Evolutionary conservation across 2,113 vertebrate species (phyloP).

Genomic region (Zosterops lateralis): DNA sequence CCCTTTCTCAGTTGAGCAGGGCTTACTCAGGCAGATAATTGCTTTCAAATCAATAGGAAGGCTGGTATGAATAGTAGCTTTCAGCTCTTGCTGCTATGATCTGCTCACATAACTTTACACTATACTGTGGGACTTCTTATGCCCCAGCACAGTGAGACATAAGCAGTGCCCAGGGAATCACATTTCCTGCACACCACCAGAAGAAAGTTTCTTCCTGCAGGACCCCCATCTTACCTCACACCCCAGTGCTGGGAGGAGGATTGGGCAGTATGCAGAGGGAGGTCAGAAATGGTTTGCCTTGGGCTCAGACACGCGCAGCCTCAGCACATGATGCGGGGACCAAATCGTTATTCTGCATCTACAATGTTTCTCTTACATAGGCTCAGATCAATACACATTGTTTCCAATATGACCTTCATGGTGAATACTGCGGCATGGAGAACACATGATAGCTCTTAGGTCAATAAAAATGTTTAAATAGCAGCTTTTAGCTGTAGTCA

Average conservation of each 20-base stretch:
- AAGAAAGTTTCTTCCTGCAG: background rate
- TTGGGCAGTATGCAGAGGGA: background rate
- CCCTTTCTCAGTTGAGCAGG: background rate
- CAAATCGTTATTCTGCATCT: background rate
- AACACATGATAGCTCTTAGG: slow-evolving; percentile 32
- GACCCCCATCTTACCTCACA: fast-evolving
- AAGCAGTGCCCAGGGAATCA: background rate
- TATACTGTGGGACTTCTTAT: background rate
- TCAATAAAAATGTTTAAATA: slow-evolving; percentile 20
- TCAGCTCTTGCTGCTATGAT: background rate
- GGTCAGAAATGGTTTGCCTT: background rate
- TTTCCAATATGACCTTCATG: slow-evolving; percentile 18
- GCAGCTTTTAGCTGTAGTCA: slow-evolving; percentile 37
- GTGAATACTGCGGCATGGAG: background rate
- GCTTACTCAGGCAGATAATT: background rate
- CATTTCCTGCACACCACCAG: background rate
- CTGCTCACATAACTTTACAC: background rate
- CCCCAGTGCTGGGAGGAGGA: background rate
- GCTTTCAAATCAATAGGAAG: background rate
- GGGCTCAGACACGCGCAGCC: background rate
- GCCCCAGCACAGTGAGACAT: background rate
- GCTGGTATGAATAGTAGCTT: background rate
- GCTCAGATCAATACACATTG: background rate
- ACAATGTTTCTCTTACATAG: background rate
- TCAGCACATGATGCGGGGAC: no score